Evolutionary conservation across 2,888 invertebrate genomes (phyloP).

Genomic region (Melieria omissa): DNA sequence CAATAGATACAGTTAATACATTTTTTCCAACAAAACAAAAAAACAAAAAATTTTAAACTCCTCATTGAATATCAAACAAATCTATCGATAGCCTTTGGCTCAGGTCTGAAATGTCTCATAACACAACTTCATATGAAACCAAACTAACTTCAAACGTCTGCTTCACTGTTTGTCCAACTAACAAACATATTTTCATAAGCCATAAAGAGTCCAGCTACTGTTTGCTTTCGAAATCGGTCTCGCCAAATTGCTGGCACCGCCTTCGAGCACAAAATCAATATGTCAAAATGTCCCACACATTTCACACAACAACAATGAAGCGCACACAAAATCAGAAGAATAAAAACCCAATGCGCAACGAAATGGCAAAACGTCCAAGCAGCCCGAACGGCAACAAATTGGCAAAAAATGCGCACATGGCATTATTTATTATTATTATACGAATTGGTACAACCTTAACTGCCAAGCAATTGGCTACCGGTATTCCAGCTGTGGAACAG

Average conservation of each 20-base stretch:
- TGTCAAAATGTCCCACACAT: conserved; percentile 22
- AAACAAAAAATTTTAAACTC: no score
- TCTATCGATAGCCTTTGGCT: no score
- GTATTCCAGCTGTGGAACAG: conserved; percentile 50
- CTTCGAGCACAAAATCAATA: conserved; percentile 33
- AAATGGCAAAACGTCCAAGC: background rate
- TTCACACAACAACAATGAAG: background rate
- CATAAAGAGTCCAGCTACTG: conserved; percentile 8
- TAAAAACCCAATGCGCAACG: background rate
- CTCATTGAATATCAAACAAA: no score
- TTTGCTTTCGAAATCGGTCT: conserved; percentile 19
- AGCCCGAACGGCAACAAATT: conserved; percentile 26
- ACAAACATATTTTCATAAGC: no score
- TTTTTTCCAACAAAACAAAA: no score
- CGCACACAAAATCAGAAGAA: conserved; percentile 12
- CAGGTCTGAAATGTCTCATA: no score
- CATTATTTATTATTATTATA: conserved; percentile 53
- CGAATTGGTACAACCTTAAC: conserved; percentile 62
- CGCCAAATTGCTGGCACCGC: conserved; percentile 26
- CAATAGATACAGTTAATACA: no score
- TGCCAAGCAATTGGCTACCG: conserved; percentile 62
- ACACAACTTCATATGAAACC: no score
- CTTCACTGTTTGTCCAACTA: no score
- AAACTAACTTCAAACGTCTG: no score
- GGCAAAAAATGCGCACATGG: conserved; percentile 17